Percentiles rank a stretch among this genome's conserved stretches.
Evolutionary conservation across 2,797 vertebrate genomes (phyloP).

Genomic region (Gymnothorax reevesii): DNA sequence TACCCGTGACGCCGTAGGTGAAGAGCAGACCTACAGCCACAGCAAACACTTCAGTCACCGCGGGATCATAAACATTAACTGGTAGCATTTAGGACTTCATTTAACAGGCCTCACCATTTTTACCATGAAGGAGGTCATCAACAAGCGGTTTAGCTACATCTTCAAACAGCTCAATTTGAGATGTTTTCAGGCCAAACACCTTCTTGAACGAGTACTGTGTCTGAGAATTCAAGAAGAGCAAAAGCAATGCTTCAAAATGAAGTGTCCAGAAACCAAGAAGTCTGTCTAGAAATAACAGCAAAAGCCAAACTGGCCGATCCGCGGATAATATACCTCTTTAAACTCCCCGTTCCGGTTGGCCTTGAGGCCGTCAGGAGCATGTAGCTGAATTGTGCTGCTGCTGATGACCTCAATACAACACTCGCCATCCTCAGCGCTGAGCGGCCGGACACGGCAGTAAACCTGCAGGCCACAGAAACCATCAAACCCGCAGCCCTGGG

Average conservation of each 20-base stretch:
- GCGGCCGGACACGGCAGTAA: constrained; percentile 89
- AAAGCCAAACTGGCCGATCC: not conserved
- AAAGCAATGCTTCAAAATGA: not conserved
- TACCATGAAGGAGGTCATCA: constrained; percentile 88
- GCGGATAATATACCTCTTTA: constrained; percentile 79
- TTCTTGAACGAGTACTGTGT: constrained; percentile 94
- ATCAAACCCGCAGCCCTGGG: not conserved
- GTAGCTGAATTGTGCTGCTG: constrained; percentile 85
- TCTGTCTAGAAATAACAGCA: not conserved
- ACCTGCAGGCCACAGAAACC: constrained; percentile 68
- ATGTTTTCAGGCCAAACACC: constrained; percentile 83
- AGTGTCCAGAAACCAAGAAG: not conserved
- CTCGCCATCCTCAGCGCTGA: constrained; percentile 75
- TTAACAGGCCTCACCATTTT: constrained; percentile 79
- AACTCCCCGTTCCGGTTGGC: constrained; percentile 88
- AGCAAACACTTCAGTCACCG: not conserved
- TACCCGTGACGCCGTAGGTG: constrained; percentile 94
- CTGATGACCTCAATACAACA: constrained; percentile 92
- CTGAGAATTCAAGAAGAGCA: constrained; percentile 62
- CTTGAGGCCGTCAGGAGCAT: constrained; percentile 86
- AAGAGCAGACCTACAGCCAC: constrained; percentile 85
- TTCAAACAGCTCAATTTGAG: constrained; percentile 86
- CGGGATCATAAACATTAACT: not conserved
- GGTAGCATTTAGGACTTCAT: not conserved
- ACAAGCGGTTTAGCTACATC: constrained; percentile 87